phyloP scores from a whole-genome alignment of 2,113 vertebrate species.

The Hiodon alosoides region DNA sequence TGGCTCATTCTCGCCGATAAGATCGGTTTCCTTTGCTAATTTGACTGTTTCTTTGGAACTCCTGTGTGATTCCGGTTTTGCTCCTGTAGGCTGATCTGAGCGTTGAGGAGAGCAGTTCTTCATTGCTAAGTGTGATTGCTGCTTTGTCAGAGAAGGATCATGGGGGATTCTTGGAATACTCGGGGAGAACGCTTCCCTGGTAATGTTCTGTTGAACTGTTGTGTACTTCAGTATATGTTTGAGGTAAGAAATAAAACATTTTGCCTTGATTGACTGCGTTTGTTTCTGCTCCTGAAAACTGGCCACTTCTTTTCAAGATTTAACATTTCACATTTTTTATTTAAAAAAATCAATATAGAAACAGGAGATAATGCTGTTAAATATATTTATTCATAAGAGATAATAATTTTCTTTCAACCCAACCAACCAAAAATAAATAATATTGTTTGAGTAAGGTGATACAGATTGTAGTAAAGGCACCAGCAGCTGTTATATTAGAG shows the following conservation, averaged over 20 bases:
- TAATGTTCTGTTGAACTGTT: slow-evolving; percentile 19
- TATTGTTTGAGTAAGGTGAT: slow-evolving; percentile 1
- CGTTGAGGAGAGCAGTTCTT: slow-evolving; percentile 41
- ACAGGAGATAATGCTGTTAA: slow-evolving; percentile 32
- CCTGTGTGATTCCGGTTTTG: background rate
- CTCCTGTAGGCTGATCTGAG: slow-evolving; percentile 31
- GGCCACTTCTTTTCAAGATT: background rate
- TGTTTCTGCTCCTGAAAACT: background rate
- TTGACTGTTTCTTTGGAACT: background rate
- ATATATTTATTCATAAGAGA: slow-evolving; percentile 36
- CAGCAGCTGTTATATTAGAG: slow-evolving; percentile 1
- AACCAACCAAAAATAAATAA: slow-evolving; percentile 12
- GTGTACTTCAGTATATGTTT: background rate
- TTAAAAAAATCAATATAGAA: background rate
- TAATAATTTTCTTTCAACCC: slow-evolving; percentile 22
- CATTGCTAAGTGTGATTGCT: slow-evolving; percentile 36
- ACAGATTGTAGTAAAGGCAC: slow-evolving; percentile 16
- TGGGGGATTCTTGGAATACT: slow-evolving; percentile 39
- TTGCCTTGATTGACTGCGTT: background rate
- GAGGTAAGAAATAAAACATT: background rate
- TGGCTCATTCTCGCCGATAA: background rate
- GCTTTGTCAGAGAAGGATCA: slow-evolving; percentile 41
- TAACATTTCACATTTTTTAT: too few relatives aligned
- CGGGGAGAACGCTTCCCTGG: slow-evolving; percentile 41
- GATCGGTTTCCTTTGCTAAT: background rate